phyloP scores from a whole-genome alignment of 2,888 invertebrate genomes.

The Pteria penguin region DNA sequence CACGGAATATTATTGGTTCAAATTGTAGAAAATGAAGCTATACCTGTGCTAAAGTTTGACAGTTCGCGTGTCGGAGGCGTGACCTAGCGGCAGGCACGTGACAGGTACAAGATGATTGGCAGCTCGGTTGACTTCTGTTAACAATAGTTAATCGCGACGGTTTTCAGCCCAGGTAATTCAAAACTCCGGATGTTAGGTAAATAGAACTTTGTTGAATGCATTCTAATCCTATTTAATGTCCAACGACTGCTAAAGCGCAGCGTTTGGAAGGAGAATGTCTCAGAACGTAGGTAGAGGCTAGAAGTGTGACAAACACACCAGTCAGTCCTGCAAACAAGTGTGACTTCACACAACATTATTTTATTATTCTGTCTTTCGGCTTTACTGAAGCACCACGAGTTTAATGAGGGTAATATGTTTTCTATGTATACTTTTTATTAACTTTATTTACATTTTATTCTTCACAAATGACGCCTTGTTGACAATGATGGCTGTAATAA shows the following conservation, averaged over 20 bases:
- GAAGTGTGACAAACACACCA: no score
- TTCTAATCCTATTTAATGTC: not conserved
- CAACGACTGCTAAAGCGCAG: not conserved
- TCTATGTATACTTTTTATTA: not conserved
- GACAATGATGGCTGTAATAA: not conserved
- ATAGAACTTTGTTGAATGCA: not conserved
- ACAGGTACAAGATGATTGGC: not conserved
- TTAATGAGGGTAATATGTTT: not conserved
- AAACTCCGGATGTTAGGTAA: not conserved
- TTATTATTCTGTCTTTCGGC: not conserved
- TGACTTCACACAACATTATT: not conserved
- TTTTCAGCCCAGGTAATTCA: not conserved
- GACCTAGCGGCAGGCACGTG: not conserved
- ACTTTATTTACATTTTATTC: not conserved
- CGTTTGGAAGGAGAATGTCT: not conserved
- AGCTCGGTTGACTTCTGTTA: not conserved
- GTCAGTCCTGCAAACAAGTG: not conserved
- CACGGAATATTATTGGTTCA: constrained; percentile 17
- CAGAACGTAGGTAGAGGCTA: not conserved
- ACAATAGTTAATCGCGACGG: not conserved
- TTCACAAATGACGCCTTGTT: not conserved
- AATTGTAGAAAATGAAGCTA: not conserved
- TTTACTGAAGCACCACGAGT: not conserved
- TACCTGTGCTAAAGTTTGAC: constrained; percentile 1
- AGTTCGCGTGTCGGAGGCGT: constrained; percentile 5